Percentiles rank a stretch among this genome's conserved stretches.
phyloP scores from a whole-genome alignment of 2,113 vertebrate species.

The Rhynchomys soricoides region DNA sequence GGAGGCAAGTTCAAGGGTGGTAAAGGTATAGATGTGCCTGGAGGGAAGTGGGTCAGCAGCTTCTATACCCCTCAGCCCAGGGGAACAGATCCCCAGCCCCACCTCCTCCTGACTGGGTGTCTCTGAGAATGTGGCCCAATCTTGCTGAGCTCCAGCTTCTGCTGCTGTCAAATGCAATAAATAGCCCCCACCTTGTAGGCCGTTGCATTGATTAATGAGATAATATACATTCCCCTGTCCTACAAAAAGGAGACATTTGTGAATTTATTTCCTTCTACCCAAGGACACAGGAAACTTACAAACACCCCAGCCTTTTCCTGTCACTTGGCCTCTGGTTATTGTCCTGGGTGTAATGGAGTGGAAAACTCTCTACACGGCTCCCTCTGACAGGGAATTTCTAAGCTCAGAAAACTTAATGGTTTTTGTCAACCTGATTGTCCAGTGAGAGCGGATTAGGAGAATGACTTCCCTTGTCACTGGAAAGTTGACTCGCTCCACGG shows the following conservation, averaged over 20 bases:
- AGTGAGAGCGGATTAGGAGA: slow-evolving; percentile 78
- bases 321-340: slow-evolving; percentile 78
- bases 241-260: slow-evolving; percentile 61
- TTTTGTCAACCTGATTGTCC: slow-evolving; percentile 82
- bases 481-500: slow-evolving; percentile 69
- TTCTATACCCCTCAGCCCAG: background rate
- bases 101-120: background rate
- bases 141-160: background rate
- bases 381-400: slow-evolving; percentile 79
- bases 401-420: slow-evolving; percentile 82
- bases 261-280: slow-evolving; percentile 72
- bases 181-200: background rate
- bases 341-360: slow-evolving; percentile 81
- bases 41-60: background rate
- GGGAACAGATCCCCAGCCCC: background rate
- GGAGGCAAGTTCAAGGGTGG: background rate
- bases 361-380: slow-evolving; percentile 77
- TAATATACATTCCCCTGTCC: slow-evolving; percentile 43
- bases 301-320: slow-evolving; percentile 73
- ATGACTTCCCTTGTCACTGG: slow-evolving; percentile 76
- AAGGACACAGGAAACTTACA: slow-evolving; percentile 78
- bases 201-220: slow-evolving; percentile 70
- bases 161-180: slow-evolving; percentile 5
- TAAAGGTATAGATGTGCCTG: background rate
- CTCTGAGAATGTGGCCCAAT: background rate